Conservation (phyloP, 2,888 invertebrate species). For the Chironomus riparius region DNA sequence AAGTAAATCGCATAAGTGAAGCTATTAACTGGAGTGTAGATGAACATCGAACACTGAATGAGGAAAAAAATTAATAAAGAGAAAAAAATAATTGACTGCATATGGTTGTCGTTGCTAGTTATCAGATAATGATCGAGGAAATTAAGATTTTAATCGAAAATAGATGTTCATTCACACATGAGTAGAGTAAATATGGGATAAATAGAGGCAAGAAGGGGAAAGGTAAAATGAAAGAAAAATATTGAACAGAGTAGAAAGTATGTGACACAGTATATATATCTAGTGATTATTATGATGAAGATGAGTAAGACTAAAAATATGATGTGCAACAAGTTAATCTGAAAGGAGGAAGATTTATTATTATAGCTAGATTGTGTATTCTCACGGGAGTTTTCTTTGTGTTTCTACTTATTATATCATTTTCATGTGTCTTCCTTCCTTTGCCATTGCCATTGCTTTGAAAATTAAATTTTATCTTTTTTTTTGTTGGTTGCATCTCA, state of each 20-base stretch:
- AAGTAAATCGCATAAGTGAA: neutral
- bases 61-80: neutral
- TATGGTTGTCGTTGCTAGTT: neutral
- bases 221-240: too few species aligned
- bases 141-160: conserved; percentile 12
- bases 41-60: neutral
- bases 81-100: neutral
- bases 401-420: neutral
- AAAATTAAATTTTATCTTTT: too few species aligned
- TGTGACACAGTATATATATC: too few species aligned
- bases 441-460: too few species aligned
- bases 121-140: conserved; percentile 6
- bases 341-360: conserved; percentile 3
- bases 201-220: too few species aligned
- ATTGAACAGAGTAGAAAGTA: too few species aligned
- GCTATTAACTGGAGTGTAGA: neutral
- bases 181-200: neutral
- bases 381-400: neutral
- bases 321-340: conserved; percentile 10
- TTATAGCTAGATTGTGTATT: neutral
- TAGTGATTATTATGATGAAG: neutral
- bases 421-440: neutral
- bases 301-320: neutral
- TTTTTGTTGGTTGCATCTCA: neutral
- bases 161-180: neutral